phyloP scores from a whole-genome alignment of 2,113 vertebrate species.

The Origma solitaria region DNA sequence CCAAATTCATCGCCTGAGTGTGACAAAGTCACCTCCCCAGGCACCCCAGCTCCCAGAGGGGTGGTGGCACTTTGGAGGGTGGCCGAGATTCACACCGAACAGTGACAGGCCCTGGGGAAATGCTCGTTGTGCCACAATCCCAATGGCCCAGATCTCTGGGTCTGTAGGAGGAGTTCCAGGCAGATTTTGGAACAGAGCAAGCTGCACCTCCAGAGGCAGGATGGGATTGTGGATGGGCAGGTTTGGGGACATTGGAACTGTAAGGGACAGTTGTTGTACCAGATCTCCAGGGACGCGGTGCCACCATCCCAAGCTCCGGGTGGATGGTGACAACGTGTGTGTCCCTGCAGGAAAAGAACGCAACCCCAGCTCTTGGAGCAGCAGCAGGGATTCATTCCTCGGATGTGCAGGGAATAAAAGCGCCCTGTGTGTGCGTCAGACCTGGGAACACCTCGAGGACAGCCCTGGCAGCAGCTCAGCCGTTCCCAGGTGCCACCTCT shows the following conservation, averaged over 20 bases:
- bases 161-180: not conserved
- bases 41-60: not conserved
- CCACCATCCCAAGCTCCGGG: not conserved
- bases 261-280: fast-evolving
- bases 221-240: not conserved
- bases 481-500: not conserved
- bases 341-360: not conserved
- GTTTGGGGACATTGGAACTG: not conserved
- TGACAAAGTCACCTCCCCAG: not conserved
- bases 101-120: not conserved
- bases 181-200: not conserved
- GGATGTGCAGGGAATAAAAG: not conserved
- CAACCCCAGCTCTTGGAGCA: fast-evolving
- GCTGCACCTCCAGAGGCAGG: not conserved
- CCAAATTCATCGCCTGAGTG: too few species aligned
- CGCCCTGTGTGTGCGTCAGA: not conserved
- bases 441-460: not conserved
- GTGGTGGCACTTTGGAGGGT: not conserved
- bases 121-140: not conserved
- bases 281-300: not conserved
- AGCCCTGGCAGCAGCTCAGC: not conserved
- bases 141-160: fast-evolving
- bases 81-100: not conserved
- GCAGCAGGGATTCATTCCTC: fast-evolving
- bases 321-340: not conserved